Conservation (phyloP, 2,113 vertebrate species). For the Vulpes ferrilata region DNA sequence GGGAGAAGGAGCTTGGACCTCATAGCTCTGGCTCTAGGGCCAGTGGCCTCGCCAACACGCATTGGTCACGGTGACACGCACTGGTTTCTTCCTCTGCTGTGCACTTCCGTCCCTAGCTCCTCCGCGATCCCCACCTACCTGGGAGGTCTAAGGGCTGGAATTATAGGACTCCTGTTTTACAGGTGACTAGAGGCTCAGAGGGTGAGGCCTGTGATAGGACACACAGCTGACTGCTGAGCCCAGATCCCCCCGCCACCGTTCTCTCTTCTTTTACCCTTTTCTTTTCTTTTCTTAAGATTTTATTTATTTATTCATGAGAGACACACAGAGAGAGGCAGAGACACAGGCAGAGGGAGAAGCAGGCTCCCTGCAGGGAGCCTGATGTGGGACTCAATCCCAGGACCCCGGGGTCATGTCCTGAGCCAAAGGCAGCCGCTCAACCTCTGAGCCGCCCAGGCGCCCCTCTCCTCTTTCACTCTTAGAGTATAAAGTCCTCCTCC, state of each 20-base stretch:
- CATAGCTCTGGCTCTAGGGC: neutral
- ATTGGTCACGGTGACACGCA: fast-evolving
- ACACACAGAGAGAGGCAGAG: too few relatives aligned
- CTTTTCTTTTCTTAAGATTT: too few relatives aligned
- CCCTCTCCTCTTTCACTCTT: neutral
- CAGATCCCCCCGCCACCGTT: neutral
- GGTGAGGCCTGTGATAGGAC: neutral
- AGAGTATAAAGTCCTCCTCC: neutral
- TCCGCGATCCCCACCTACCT: neutral
- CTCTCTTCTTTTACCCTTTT: neutral
- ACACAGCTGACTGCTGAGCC: neutral
- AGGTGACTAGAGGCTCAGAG: neutral
- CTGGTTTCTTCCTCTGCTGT: neutral
- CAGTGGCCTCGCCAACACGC: fast-evolving
- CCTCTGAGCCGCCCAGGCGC: too few relatives aligned
- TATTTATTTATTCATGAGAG: too few relatives aligned
- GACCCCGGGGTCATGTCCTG: too few relatives aligned
- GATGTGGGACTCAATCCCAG: too few relatives aligned
- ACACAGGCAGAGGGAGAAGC: too few relatives aligned
- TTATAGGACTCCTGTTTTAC: neutral
- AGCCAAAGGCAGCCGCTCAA: too few relatives aligned
- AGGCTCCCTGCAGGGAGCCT: too few relatives aligned
- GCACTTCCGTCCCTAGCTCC: neutral
- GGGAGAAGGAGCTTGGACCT: neutral
- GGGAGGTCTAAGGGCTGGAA: neutral